Conservation (phyloP, 2,797 vertebrate species). For the Centropyge bicolor region DNA sequence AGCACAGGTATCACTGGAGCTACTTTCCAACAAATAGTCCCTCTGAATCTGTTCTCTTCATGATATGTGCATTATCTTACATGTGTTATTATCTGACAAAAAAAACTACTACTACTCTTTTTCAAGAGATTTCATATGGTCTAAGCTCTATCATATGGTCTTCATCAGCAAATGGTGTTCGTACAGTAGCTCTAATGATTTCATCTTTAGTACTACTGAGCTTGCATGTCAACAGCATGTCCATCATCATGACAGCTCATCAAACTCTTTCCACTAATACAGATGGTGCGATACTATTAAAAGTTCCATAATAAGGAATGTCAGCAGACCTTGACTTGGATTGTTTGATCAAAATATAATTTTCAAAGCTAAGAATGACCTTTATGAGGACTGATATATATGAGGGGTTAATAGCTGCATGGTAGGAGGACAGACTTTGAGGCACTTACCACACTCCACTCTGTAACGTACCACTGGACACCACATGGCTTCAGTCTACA, state of each 20-base stretch:
- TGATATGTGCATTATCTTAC: no score
- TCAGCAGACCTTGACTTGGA: background rate
- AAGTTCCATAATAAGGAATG: background rate
- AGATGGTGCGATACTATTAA: background rate
- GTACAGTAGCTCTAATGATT: background rate
- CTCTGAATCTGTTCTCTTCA: background rate
- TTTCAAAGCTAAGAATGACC: background rate
- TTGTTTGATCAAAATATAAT: background rate
- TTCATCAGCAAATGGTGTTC: background rate
- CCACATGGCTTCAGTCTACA: constrained; percentile 82
- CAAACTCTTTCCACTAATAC: background rate
- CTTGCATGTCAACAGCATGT: background rate
- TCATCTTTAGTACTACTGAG: no score
- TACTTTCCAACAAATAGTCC: background rate
- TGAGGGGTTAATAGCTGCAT: background rate
- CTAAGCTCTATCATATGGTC: no score
- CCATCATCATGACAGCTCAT: background rate
- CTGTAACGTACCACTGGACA: constrained; percentile 84
- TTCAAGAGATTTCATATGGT: no score
- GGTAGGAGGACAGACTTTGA: background rate
- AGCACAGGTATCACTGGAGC: background rate
- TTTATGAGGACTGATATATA: background rate
- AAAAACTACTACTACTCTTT: no score
- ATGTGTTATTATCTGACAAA: no score
- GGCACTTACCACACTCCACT: constrained; percentile 84